Evolutionary conservation across 92 coral and sea anemone species (phyloP).

Genomic region (Epizoanthus stellaris): DNA sequence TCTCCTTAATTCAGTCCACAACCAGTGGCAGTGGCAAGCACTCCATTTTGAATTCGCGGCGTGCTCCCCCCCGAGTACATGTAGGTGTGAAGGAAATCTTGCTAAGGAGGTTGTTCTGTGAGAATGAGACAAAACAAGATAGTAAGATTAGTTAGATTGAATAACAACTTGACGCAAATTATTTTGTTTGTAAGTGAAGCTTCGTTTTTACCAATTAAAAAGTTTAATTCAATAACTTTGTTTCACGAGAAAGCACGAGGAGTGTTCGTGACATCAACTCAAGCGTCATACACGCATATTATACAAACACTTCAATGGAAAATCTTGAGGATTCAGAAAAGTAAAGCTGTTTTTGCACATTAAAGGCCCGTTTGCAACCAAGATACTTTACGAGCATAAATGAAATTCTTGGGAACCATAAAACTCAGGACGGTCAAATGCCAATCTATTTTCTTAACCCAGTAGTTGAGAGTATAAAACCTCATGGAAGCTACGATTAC

Average conservation of each 20-base stretch:
- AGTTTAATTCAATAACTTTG: too few relatives aligned
- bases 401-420: too few relatives aligned
- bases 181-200: background rate
- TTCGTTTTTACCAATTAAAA: too few relatives aligned
- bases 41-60: slow-evolving; percentile 2
- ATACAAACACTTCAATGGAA: background rate
- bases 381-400: too few relatives aligned
- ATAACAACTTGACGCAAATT: background rate
- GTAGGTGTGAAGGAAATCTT: background rate
- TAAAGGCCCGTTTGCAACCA: background rate
- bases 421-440: too few relatives aligned
- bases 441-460: too few relatives aligned
- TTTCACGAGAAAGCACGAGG: too few relatives aligned
- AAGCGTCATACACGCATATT: too few relatives aligned
- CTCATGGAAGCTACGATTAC: too few relatives aligned
- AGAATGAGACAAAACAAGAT: background rate
- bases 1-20: background rate
- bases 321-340: too few relatives aligned
- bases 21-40: background rate
- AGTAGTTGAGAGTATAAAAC: too few relatives aligned
- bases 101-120: slow-evolving; percentile 5
- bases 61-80: background rate
- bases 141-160: background rate
- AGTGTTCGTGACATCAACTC: too few relatives aligned
- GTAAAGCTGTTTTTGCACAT: background rate